These are phyloP conservation scores for Plutella xylostella DNA, from an alignment of 2,888 invertebrate genomes.

Conservation along the genomic window DNA sequence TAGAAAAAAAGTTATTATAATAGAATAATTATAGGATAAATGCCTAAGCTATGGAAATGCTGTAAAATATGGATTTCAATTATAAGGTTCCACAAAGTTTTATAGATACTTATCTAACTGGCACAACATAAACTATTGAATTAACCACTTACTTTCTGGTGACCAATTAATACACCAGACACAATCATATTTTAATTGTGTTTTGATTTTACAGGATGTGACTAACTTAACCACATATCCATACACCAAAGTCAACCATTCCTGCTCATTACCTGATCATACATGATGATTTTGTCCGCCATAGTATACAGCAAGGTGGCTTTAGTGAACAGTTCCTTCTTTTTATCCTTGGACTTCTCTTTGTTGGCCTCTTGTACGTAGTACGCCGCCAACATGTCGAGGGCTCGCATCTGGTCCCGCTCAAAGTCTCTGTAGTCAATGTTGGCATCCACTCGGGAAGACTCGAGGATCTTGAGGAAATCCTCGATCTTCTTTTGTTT, in stretches of 20 bases:
- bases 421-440: constrained; percentile 91
- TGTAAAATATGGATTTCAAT: no score
- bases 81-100: no score
- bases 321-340: constrained; percentile 93
- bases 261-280: constrained; percentile 96
- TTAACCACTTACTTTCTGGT: no score
- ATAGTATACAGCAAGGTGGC: constrained; percentile 98
- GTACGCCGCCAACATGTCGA: constrained; percentile 98
- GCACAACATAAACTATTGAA: no score
- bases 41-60: no score
- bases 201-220: neutral
- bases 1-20: no score
- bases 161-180: no score
- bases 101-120: no score
- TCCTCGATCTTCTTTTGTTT: constrained; percentile 93
- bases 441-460: constrained; percentile 87
- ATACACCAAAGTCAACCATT: constrained; percentile 17
- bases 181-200: neutral
- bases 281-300: constrained; percentile 99
- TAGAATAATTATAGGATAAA: no score
- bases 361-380: constrained; percentile 97
- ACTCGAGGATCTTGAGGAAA: constrained; percentile 94
- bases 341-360: constrained; percentile 95
- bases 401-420: constrained; percentile 96
- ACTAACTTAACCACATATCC: no score